Evolutionary conservation across 2,888 invertebrate species (phyloP).

Genomic region (Caradrina kadenii): DNA sequence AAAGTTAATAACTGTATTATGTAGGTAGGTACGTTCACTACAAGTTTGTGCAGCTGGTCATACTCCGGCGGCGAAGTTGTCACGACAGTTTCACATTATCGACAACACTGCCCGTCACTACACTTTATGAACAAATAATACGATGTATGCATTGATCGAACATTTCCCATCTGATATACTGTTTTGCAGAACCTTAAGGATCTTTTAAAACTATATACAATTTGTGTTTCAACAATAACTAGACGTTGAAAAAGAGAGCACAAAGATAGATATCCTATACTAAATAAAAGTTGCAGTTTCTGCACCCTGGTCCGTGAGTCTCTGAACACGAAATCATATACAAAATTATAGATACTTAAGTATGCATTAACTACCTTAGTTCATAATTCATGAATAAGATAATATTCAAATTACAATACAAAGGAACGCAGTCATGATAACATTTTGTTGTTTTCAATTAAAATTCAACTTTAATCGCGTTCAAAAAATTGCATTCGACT

Average conservation of each 20-base stretch:
- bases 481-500: conserved; percentile 32
- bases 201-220: no score
- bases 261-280: no score
- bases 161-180: no score
- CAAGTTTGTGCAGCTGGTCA: conserved; percentile 29
- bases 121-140: not conserved
- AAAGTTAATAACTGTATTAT: conserved; percentile 29
- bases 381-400: not conserved
- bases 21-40: not conserved
- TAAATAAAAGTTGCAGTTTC: no score
- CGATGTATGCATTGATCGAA: no score
- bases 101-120: conserved; percentile 3
- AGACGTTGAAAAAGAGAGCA: no score
- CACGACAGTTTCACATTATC: conserved; percentile 18
- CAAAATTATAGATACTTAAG: no score
- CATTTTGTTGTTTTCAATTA: conserved; percentile 15
- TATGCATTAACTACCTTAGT: no score
- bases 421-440: conserved; percentile 14
- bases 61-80: conserved; percentile 12
- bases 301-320: no score
- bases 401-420: conserved; percentile 15
- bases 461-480: conserved; percentile 20
- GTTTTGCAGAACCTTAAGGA: no score
- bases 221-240: no score
- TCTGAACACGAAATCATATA: no score